Base-by-base conservation (phyloP, 2,797 vertebrate species). In the Acrocephalus scirpaceus region DNA sequence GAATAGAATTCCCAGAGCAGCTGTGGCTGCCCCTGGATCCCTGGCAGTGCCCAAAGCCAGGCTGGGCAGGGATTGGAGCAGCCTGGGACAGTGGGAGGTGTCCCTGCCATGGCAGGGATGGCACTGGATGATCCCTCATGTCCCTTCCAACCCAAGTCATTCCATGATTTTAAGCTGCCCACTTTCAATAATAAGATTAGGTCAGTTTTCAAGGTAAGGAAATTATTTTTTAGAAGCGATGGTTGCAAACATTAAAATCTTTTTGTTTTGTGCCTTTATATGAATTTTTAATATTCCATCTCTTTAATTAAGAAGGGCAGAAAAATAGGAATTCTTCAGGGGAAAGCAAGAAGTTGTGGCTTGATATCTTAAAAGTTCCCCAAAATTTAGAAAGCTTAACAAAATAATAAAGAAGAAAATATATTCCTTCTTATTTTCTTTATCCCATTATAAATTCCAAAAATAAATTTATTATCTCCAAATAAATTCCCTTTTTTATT, bases 1-100 rank as follows among this genome's bases (percentile, higher is more conserved):
- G 54, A 0, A 45, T 1, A 3, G 56, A 3, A 1, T 51, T 3
- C 66, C 38, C 66, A 71, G 78, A 53, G 32, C 0, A 53, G 47
- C 38, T 82, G 57, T 6, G 66, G 21, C 38, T 61, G 32, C 26
- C 21, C 66, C 26, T 61, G 47, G 57, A 71, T 45, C 66, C n/a
- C 66, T 71, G 48, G 56, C 0, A 44, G 47, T n/a, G n/a, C 0
- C 79, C 79, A 17, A 53, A 38, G 32, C 47, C 66, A 45, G 66
- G 26, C 0, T 61, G 65, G 78, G 13, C 3, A 1, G 9, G 15
- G 13, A 10, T 10, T 3, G 65, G 62, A 81, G 30, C 45, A 7
- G 1, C 54, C 54, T 81, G 56, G 66, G 32, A 26, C 1, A 7
- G 13, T 36, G 36, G 47, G 13, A 61, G 10, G 9, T 42, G 54